Conservation (phyloP, 2,888 invertebrate species). For the Frankliniella fusca region DNA sequence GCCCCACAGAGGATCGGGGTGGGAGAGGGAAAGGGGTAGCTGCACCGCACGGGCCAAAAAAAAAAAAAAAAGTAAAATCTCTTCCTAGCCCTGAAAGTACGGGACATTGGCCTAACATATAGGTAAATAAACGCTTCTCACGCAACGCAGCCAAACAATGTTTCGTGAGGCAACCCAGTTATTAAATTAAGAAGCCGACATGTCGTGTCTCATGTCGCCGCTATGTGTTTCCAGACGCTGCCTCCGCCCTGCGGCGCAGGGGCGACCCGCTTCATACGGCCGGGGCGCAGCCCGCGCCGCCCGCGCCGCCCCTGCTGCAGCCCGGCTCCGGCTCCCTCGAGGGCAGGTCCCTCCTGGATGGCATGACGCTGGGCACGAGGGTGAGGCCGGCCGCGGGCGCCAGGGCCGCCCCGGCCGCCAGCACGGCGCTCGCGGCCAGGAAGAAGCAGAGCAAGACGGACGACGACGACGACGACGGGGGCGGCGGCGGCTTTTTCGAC, state of each 20-base stretch:
- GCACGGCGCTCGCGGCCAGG: background rate
- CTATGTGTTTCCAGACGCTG: background rate
- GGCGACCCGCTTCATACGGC: background rate
- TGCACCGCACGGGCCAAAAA: no score
- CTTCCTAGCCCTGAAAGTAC: no score
- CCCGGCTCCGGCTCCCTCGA: background rate
- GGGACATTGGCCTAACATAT: no score
- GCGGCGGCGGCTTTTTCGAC: no score
- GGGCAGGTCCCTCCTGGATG: background rate
- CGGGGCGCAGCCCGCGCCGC: background rate
- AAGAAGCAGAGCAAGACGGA: background rate
- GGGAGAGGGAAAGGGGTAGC: no score
- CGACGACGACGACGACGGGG: constrained; percentile 18
- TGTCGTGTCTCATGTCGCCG: background rate
- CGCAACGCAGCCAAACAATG: no score
- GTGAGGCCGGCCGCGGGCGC: background rate
- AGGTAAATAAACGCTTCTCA: no score
- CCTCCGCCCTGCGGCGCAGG: background rate
- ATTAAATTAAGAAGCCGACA: no score
- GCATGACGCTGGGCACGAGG: background rate
- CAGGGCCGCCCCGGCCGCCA: background rate
- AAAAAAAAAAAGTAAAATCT: no score
- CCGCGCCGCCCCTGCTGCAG: background rate
- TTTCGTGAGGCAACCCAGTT: no score
- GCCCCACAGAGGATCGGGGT: no score